Evolutionary conservation across 2,888 invertebrate genomes (phyloP).

Genomic region (Plagiodera versicolora): DNA sequence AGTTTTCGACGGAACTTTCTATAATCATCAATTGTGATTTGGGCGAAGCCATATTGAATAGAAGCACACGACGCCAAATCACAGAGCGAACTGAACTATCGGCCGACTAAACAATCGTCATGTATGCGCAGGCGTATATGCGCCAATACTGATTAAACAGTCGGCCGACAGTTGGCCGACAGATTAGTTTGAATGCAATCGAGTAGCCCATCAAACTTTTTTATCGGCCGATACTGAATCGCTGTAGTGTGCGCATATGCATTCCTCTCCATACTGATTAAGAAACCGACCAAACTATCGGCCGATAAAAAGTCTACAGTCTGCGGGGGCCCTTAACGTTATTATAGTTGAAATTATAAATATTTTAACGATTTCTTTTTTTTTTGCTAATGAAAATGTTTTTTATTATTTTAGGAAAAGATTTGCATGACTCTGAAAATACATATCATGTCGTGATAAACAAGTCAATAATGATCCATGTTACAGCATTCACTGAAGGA

Average conservation of each 20-base stretch:
- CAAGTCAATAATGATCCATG: too few species aligned
- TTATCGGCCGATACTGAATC: constrained; percentile 24
- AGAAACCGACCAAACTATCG: constrained; percentile 1
- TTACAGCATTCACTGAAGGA: too few species aligned
- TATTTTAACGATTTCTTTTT: background rate
- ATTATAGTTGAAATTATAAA: background rate
- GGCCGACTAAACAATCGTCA: constrained; percentile 17
- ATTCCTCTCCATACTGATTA: constrained; percentile 16
- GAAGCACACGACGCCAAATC: constrained; percentile 14
- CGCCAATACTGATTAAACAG: constrained; percentile 19
- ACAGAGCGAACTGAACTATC: constrained; percentile 7
- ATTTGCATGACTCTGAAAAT: too few species aligned
- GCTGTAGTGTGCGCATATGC: constrained; percentile 20
- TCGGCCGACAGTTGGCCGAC: constrained; percentile 23
- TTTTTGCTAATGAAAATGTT: too few species aligned
- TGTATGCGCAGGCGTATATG: constrained; percentile 15
- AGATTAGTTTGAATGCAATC: constrained; percentile 18
- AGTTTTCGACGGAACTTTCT: background rate
- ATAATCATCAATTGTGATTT: constrained; percentile 1
- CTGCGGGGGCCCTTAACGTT: constrained; percentile 9
- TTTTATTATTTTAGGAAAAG: too few species aligned
- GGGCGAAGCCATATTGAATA: constrained; percentile 8
- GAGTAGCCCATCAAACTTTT: constrained; percentile 24
- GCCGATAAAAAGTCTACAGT: too few species aligned
- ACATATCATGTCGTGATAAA: too few species aligned